Evolutionary conservation across 1,140 invertebrate species (phyloP), one percentile per base, ranked within the genome.

Genomic region (Sitophilus oryzae): DNA sequence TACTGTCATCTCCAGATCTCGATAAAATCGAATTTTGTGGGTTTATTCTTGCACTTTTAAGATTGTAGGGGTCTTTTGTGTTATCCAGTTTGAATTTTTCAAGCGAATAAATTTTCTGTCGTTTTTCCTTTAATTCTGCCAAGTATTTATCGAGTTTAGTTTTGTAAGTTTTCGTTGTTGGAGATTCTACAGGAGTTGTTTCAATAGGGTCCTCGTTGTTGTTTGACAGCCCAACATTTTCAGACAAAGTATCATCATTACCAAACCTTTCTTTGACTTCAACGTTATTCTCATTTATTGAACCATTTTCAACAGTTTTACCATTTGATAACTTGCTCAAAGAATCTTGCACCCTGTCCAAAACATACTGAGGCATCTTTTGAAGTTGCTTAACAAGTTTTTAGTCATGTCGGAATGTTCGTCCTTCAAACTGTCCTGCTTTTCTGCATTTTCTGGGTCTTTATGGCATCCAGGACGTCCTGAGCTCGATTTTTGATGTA

Each of bases 281-380:
- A 11, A 30, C 25, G 25, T 6, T 5, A 6, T 11, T 30, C 5
- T 11, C 25, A 30, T 30, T n/a, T n/a, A n/a, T n/a, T n/a, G n/a
- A n/a, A n/a, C n/a, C n/a, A n/a, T n/a, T n/a, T n/a, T n/a, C n/a
- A n/a, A n/a, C n/a, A n/a, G n/a, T n/a, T 6, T 3, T 1, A n/a
- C 9, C 19, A 4, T 34, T 36, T 1, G 45, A 41, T 3, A 51
- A 21, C 18, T 14, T 30, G 35, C 41, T 41, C 19, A 57, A 35
- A 20, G 22, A 25, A 40, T 45, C 42, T 40, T 52, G 41, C 1
- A 46, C 11, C 16, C 30, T 51, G 1, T 36, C 30, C 2, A 56
- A 19, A 11, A 56, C 15, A 37, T 35, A 56, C 30, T 49, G 23
- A 10, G 53, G 53, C 53, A 56, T 43, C 19, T 50, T 56, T 56